Conservation (phyloP, 1,140 invertebrate genomes). For the Geopemphigus sp. region DNA sequence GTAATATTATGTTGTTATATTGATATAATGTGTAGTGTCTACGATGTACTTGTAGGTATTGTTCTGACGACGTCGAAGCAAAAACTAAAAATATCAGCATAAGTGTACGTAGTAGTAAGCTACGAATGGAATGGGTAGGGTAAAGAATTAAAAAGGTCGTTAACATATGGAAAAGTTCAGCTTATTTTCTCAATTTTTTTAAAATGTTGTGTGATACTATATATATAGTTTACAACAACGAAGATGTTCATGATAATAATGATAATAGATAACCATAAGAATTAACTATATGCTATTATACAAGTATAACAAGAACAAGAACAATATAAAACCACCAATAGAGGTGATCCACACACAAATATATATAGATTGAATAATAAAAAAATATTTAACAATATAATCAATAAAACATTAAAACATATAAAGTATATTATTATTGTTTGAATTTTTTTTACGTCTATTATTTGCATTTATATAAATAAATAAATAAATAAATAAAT, state of each 20-base stretch:
- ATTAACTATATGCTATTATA: neutral
- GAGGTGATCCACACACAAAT: neutral
- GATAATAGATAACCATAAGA: slow-evolving; percentile 1
- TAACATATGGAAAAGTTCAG: too few species aligned
- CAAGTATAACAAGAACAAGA: slow-evolving; percentile 10
- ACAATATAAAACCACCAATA: neutral
- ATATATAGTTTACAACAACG: neutral
- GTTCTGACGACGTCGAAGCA: neutral
- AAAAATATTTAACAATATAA: slow-evolving; percentile 40
- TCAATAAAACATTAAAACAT: slow-evolving; percentile 13
- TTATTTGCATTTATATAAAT: neutral
- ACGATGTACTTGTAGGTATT: neutral
- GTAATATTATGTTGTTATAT: too few species aligned
- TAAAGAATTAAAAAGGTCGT: too few species aligned
- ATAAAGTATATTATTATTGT: slow-evolving; percentile 28
- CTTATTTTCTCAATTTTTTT: too few species aligned
- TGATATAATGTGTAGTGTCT: neutral
- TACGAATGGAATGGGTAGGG: too few species aligned
- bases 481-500: neutral
- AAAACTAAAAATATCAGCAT: too few species aligned
- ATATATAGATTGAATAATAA: slow-evolving; percentile 19
- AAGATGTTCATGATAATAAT: slow-evolving; percentile 4
- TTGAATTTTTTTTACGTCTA: slow-evolving; percentile 17
- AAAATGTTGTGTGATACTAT: neutral
- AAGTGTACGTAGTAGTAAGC: too few species aligned